phyloP scores from a whole-genome alignment of 35 echinoderm and acorn worm genomes.

The Ptychodera flava region DNA sequence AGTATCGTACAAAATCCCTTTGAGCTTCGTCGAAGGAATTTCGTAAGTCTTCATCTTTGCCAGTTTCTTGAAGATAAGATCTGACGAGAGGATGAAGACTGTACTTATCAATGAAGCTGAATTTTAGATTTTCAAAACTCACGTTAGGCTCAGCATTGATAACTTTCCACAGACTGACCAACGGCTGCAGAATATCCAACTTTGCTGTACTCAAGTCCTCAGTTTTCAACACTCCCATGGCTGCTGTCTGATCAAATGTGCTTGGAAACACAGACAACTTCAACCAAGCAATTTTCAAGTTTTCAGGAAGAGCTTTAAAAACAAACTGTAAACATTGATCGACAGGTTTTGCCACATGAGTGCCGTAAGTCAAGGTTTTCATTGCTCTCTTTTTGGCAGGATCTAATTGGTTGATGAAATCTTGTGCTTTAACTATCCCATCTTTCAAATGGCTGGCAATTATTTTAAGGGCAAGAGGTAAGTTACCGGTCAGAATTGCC shows the following conservation, averaged over 20 bases:
- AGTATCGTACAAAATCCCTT: neutral
- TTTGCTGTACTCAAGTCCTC: neutral
- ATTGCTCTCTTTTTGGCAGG: neutral
- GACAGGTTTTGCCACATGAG: neutral
- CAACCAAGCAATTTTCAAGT: neutral
- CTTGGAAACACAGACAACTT: neutral
- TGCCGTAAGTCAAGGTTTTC: neutral
- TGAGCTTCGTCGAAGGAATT: neutral
- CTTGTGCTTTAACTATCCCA: neutral
- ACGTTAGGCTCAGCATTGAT: neutral
- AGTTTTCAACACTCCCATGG: neutral
- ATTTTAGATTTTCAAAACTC: neutral
- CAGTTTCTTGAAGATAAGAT: neutral
- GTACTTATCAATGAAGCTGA: neutral
- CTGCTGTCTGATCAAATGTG: neutral
- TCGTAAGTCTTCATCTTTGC: neutral
- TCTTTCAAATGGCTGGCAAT: neutral
- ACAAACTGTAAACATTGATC: neutral
- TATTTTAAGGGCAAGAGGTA: neutral
- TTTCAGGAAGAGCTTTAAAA: neutral
- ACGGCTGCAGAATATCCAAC: neutral
- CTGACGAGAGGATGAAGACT: neutral
- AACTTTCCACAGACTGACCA: neutral
- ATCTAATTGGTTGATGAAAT: neutral
- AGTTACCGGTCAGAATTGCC: neutral